Conservation (phyloP, 2,888 invertebrate species). For the Desoria tigrina region DNA sequence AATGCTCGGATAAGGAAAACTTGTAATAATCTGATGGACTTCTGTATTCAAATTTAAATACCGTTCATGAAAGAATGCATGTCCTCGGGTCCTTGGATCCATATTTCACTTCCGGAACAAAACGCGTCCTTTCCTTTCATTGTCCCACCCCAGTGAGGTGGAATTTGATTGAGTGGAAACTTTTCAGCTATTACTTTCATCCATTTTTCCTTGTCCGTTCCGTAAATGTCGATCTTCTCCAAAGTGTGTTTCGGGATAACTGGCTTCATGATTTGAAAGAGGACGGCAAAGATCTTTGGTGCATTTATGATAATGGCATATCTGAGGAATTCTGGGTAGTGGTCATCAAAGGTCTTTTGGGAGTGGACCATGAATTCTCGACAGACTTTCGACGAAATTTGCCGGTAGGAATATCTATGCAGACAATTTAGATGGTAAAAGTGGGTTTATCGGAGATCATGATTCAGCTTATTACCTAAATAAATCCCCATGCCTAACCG, state of each 20-base stretch:
- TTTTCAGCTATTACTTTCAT: conserved; percentile 21
- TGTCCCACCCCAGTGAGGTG: conserved; percentile 36
- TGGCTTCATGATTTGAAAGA: conserved; percentile 32
- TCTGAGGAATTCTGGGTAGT: conserved; percentile 36
- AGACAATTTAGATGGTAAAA: too few species aligned
- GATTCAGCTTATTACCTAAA: neutral
- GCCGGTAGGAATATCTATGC: conserved; percentile 17
- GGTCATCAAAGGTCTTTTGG: conserved; percentile 18
- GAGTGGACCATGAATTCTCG: conserved; percentile 23
- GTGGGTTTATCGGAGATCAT: neutral
- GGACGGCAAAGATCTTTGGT: conserved; percentile 29
- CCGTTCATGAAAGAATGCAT: neutral
- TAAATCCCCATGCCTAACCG: neutral
- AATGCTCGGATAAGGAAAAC: conserved; percentile 22
- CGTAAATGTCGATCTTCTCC: conserved; percentile 28
- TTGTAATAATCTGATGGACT: conserved; percentile 19
- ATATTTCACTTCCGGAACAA: conserved; percentile 30
- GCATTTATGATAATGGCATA: conserved; percentile 30
- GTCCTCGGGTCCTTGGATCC: conserved; percentile 28
- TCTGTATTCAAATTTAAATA: too few species aligned
- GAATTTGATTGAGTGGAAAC: conserved; percentile 21
- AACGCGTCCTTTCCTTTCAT: conserved; percentile 27
- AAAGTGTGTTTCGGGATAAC: conserved; percentile 28
- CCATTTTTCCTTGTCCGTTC: conserved; percentile 27
- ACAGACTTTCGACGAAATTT: conserved; percentile 11